Conservation (phyloP, 2,888 invertebrate genomes). For the Epicampocera succincta region DNA sequence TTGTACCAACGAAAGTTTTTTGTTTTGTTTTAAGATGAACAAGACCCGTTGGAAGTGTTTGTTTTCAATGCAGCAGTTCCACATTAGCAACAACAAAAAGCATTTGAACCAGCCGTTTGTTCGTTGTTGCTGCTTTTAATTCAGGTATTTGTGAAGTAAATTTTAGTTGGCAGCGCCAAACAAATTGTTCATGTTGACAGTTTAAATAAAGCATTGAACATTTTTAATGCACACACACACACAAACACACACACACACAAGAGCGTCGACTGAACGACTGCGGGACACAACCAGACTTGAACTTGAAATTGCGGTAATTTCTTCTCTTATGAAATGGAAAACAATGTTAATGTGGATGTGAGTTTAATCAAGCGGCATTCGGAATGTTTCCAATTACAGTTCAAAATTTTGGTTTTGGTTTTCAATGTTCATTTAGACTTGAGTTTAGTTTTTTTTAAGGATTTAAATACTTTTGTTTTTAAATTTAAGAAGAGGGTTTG, state of each 20-base stretch:
- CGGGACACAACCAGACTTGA: constrained; percentile 30
- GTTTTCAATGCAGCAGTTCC: constrained; percentile 19
- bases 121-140: constrained; percentile 10
- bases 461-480: no score
- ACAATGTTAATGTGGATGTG: neutral
- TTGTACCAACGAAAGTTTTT: constrained; percentile 61
- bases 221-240: constrained; percentile 1
- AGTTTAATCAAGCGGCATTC: constrained; percentile 26
- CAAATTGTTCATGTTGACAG: constrained; percentile 40
- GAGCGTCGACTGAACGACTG: neutral
- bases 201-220: constrained; percentile 51
- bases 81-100: neutral
- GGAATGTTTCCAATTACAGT: neutral
- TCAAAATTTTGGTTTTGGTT: no score
- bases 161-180: constrained; percentile 22
- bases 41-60: constrained; percentile 17
- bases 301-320: constrained; percentile 52
- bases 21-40: constrained; percentile 38
- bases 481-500: no score
- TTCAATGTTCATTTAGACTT: no score
- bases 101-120: neutral
- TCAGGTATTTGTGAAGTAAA: constrained; percentile 25
- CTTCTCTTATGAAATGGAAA: constrained; percentile 4
- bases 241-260: neutral
- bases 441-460: no score